phyloP scores from a whole-genome alignment of 1,140 invertebrate genomes.

The Ganaspis sp. region DNA sequence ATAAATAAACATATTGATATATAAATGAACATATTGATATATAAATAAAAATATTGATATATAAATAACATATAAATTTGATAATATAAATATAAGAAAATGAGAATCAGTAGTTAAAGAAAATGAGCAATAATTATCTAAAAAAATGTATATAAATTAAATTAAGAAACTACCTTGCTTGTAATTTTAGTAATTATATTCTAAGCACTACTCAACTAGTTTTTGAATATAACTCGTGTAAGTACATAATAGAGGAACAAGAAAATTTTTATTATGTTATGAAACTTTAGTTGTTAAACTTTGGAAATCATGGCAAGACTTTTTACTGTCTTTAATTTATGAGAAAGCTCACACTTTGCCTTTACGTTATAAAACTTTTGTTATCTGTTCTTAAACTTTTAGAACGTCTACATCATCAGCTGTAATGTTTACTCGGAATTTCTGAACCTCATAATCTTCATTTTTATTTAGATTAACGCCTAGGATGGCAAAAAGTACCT shows the following conservation, averaged over 20 bases:
- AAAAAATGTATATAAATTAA: background rate
- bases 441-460: conserved; percentile 18
- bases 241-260: background rate
- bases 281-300: conserved; percentile 24
- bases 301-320: conserved; percentile 12
- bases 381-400: conserved; percentile 30
- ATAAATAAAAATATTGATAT: too few species aligned
- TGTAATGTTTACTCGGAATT: conserved; percentile 25
- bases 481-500: background rate
- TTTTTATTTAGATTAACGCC: background rate
- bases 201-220: background rate
- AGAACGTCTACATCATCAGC: conserved; percentile 27
- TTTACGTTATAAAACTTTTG: conserved; percentile 23
- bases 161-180: background rate
- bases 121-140: too few species aligned
- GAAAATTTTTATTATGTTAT: conserved; percentile 24
- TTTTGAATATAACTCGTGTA: conserved; percentile 11
- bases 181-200: background rate
- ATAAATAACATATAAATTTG: too few species aligned
- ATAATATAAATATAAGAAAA: too few species aligned
- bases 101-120: too few species aligned
- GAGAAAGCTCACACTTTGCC: conserved; percentile 28
- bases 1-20: too few species aligned
- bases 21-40: too few species aligned
- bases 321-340: conserved; percentile 12